Evolutionary conservation across 1,140 invertebrate genomes (phyloP).

Genomic region (Rhyzopertha dominica): DNA sequence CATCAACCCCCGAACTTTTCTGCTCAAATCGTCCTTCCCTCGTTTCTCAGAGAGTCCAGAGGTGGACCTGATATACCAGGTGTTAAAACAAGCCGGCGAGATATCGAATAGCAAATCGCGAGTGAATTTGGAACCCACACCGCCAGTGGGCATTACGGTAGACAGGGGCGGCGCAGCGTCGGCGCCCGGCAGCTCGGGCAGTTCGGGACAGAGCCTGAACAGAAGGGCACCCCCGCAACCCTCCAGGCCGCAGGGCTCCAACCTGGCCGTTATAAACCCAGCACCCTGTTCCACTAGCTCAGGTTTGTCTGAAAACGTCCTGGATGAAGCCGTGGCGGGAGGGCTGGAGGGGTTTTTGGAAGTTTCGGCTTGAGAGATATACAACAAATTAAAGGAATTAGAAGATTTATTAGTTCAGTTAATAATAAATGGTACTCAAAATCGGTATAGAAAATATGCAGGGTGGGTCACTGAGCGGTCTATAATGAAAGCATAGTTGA

Average conservation of each 20-base stretch:
- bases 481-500: no score
- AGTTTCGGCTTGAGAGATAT: no score
- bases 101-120: conserved; percentile 57
- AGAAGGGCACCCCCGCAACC: conserved; percentile 42
- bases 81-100: conserved; percentile 87
- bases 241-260: conserved; percentile 45
- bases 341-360: no score
- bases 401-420: no score
- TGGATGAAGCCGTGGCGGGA: conserved; percentile 1
- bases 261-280: conserved; percentile 51
- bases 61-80: conserved; percentile 88
- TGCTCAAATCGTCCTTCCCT: no score
- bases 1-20: no score
- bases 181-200: conserved; percentile 48
- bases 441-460: no score
- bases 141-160: conserved; percentile 39
- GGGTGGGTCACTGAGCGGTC: no score
- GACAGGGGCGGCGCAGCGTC: conserved; percentile 44
- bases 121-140: conserved; percentile 36
- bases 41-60: conserved; percentile 45
- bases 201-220: conserved; percentile 50
- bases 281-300: conserved; percentile 53
- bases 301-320: conserved; percentile 41
- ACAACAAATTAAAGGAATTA: no score
- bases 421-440: no score